Evolutionary conservation across 2,888 invertebrate genomes (phyloP).

Genomic region (Scaptomyza flava): DNA sequence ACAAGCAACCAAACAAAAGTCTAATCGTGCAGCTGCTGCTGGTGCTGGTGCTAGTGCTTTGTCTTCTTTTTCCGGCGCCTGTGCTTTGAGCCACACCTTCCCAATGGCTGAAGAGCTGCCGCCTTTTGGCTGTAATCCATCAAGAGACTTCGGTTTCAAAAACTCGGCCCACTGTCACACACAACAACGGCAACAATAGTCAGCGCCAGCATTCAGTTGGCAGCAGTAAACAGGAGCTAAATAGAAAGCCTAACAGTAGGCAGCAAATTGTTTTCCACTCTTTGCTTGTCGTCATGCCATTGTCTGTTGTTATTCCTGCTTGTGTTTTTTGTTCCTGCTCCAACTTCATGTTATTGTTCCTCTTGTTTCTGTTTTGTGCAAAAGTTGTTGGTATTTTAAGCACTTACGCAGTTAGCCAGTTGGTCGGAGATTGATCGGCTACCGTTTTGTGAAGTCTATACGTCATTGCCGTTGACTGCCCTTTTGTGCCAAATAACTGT

Average conservation of each 20-base stretch:
- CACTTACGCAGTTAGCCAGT: constrained; percentile 72
- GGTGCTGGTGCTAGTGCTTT: constrained; percentile 42
- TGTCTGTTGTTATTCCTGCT: constrained; percentile 40
- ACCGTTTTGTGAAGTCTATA: constrained; percentile 56
- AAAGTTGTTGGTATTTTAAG: constrained; percentile 56
- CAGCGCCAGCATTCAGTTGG: constrained; percentile 11
- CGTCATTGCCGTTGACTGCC: constrained; percentile 50
- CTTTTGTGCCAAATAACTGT: constrained; percentile 27
- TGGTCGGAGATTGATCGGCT: constrained; percentile 41
- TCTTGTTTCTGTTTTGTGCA: constrained; percentile 13
- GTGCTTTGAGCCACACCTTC: constrained; percentile 44
- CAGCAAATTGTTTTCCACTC: constrained; percentile 74
- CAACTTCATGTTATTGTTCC: constrained; percentile 8
- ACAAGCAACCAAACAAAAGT: constrained; percentile 76
- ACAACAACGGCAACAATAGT: constrained; percentile 43
- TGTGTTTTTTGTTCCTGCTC: constrained; percentile 21
- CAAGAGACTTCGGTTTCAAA: constrained; percentile 55
- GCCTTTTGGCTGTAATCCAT: constrained; percentile 78
- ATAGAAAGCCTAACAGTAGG: constrained; percentile 32
- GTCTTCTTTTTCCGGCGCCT: constrained; percentile 41
- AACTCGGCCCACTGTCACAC: constrained; percentile 53
- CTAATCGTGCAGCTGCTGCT: constrained; percentile 70
- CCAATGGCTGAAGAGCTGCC: constrained; percentile 46
- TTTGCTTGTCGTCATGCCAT: constrained; percentile 43
- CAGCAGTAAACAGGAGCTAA: constrained; percentile 26